Percentiles rank a stretch among this genome's conserved stretches.
phyloP scores from a whole-genome alignment of 30 jellyfish, hydroid and myxozoan species.

The Aurelia coerulea region DNA sequence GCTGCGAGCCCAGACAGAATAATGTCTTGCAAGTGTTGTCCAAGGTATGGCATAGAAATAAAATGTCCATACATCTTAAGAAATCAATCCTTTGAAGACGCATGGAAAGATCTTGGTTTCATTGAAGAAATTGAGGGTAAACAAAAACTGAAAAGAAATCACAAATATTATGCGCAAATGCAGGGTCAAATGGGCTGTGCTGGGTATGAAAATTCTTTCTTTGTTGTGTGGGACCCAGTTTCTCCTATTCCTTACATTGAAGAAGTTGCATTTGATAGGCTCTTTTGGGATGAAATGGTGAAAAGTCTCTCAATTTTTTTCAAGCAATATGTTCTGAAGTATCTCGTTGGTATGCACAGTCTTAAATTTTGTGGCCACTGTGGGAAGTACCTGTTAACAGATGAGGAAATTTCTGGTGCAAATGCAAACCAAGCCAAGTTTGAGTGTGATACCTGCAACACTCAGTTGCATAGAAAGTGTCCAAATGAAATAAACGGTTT shows the following conservation, averaged over 20 bases:
- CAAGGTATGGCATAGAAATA: neutral
- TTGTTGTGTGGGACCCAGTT: neutral
- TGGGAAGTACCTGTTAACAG: neutral
- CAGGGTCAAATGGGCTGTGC: no score
- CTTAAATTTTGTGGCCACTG: neutral
- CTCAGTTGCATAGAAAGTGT: no score
- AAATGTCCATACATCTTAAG: neutral
- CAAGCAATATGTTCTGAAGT: neutral
- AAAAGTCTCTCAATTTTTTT: no score
- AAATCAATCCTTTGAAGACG: neutral
- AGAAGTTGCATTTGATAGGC: neutral
- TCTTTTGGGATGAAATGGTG: no score
- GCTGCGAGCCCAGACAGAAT: constrained; percentile 18
- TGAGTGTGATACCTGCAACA: neutral
- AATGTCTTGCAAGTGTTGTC: constrained; percentile 5
- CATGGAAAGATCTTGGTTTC: neutral
- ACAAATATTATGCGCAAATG: neutral
- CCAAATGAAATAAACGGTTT: no score
- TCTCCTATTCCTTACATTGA: neutral
- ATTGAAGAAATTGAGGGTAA: neutral
- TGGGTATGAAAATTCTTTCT: no score
- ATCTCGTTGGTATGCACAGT: neutral
- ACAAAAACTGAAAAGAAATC: neutral
- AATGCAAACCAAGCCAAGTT: neutral
- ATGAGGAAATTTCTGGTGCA: neutral